phyloP scores from a whole-genome alignment of 2,888 invertebrate species.

The Dynastes hyllus region DNA sequence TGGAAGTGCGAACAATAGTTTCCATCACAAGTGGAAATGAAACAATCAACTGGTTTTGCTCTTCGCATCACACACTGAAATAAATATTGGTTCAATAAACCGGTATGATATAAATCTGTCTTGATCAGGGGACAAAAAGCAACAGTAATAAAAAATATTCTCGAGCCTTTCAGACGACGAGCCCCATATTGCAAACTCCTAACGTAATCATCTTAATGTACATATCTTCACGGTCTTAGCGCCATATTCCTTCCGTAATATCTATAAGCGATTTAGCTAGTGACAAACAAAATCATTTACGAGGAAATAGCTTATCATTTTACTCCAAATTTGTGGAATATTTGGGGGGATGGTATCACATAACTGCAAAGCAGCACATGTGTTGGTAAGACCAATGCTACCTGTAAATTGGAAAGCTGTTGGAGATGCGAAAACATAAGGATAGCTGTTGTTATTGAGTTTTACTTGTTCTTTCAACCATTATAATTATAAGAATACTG shows the following conservation, averaged over 20 bases:
- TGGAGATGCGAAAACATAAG: too few relatives aligned
- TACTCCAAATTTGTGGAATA: too few relatives aligned
- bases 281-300: conserved; percentile 43
- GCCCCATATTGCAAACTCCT: background rate
- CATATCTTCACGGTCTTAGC: conserved; percentile 31
- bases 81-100: conserved; percentile 24
- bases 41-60: background rate
- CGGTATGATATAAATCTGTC: conserved; percentile 26
- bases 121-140: conserved; percentile 12
- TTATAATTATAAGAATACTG: too few relatives aligned
- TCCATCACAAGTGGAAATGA: background rate
- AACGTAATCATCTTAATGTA: conserved; percentile 36
- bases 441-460: too few relatives aligned
- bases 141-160: conserved; percentile 10
- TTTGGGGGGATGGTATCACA: too few relatives aligned
- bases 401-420: too few relatives aligned
- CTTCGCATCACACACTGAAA: background rate
- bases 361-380: too few relatives aligned
- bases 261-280: conserved; percentile 42
- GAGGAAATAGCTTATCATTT: background rate
- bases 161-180: background rate
- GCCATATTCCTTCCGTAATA: conserved; percentile 34
- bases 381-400: too few relatives aligned
- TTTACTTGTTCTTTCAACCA: too few relatives aligned
- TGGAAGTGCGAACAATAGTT: background rate